Percentiles rank a stretch among this genome's conserved stretches.
Evolutionary conservation across 23 tunicate genomes (phyloP).

Genomic region (Trididemnum miniatum): DNA sequence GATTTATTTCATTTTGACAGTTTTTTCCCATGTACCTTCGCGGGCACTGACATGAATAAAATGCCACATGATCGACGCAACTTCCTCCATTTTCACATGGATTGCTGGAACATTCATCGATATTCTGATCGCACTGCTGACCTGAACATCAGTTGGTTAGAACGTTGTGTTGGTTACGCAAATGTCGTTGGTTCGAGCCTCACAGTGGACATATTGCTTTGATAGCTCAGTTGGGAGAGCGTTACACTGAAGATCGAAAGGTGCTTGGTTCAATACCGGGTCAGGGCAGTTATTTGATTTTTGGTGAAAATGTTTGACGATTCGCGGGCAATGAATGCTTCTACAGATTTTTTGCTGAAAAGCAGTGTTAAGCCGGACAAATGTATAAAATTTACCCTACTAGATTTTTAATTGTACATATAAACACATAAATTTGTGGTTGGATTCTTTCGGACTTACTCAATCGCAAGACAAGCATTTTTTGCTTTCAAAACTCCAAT

Average conservation of each 20-base stretch:
- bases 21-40: constrained; percentile 48
- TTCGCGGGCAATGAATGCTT: too few species aligned
- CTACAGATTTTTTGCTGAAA: too few species aligned
- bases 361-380: too few species aligned
- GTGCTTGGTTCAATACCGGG: constrained; percentile 90
- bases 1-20: constrained; percentile 44
- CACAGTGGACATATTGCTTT: constrained; percentile 69
- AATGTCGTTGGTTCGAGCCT: constrained; percentile 87
- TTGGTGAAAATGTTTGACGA: too few species aligned
- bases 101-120: constrained; percentile 47
- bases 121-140: constrained; percentile 31
- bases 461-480: too few species aligned
- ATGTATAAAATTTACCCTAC: background rate
- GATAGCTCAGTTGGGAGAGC: constrained; percentile 99
- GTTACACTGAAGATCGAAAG: constrained; percentile 97
- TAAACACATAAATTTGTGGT: too few species aligned
- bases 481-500: too few species aligned
- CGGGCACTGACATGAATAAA: constrained; percentile 53
- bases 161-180: constrained; percentile 70
- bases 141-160: constrained; percentile 38
- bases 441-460: too few species aligned
- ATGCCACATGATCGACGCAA: constrained; percentile 53
- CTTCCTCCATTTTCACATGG: constrained; percentile 76
- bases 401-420: background rate
- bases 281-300: constrained; percentile 46